Percentiles rank a stretch among this genome's conserved stretches.
phyloP scores from a whole-genome alignment of 2,113 vertebrate genomes.

The Scomber scombrus region DNA sequence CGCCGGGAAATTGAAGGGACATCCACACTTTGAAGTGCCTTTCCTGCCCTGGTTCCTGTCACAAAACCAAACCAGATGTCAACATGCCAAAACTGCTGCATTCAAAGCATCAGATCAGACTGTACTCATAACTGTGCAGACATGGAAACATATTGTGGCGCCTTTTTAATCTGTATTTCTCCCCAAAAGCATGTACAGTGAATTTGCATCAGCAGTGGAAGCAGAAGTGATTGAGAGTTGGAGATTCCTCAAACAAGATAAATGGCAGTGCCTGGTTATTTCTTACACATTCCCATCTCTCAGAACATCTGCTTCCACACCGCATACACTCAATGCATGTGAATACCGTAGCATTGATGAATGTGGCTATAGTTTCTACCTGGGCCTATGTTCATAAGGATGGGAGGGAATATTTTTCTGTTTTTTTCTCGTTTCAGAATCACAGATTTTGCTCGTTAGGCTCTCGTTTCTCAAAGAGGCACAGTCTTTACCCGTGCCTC shows the following conservation, averaged over 20 bases:
- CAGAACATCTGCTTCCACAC: conserved; percentile 30
- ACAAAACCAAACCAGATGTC: conserved; percentile 64
- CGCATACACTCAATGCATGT: conserved; percentile 29
- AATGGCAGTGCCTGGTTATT: conserved; percentile 11
- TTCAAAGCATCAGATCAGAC: conserved; percentile 24
- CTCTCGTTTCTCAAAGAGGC: conserved; percentile 14
- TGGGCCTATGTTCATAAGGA: conserved; percentile 10
- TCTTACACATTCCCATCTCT: neutral
- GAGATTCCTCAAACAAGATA: neutral
- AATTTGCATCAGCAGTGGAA: conserved; percentile 11
- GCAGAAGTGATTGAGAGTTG: conserved; percentile 15
- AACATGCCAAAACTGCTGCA: conserved; percentile 26
- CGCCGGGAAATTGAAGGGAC: conserved; percentile 66
- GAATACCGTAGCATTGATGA: conserved; percentile 15
- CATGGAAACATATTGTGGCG: conserved; percentile 21
- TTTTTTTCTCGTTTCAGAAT: conserved; percentile 22
- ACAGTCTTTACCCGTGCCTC: conserved; percentile 3
- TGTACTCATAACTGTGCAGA: conserved; percentile 12
- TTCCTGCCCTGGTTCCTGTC: conserved; percentile 62
- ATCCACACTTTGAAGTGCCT: conserved; percentile 77
- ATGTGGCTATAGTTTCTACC: conserved; percentile 24
- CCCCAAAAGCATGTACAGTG: neutral
- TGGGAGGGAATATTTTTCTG: neutral
- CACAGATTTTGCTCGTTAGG: conserved; percentile 6
- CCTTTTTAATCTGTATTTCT: conserved; percentile 36